These are phyloP conservation scores for Aldabrachelys gigantea DNA, from an alignment of 2,113 vertebrate genomes.

Conservation along the genomic window DNA sequence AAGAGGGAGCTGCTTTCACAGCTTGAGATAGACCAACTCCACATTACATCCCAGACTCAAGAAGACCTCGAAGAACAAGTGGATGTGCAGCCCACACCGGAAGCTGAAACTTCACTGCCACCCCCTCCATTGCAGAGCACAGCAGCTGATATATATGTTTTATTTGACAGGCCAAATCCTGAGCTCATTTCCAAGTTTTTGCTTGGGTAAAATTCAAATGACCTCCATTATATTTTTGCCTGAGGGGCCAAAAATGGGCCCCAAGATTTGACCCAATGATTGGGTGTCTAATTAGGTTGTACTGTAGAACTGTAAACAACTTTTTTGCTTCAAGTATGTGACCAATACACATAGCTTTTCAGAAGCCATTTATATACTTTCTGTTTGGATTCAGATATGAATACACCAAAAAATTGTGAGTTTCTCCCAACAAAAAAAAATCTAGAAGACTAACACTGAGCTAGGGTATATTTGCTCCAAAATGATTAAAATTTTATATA, in stretches of 20 bases:
- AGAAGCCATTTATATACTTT: too few species aligned
- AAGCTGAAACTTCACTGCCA: too few species aligned
- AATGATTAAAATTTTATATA: background rate
- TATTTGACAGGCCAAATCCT: background rate
- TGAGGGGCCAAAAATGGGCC: background rate
- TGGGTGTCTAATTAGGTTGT: background rate
- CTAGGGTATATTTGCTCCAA: constrained; percentile 1
- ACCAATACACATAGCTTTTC: background rate
- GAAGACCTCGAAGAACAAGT: too few species aligned
- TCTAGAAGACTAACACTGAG: background rate
- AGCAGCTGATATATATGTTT: background rate
- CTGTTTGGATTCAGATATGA: background rate
- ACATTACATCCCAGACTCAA: too few species aligned
- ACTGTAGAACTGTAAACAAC: background rate
- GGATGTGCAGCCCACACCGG: too few species aligned
- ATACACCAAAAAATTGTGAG: background rate
- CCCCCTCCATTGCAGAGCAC: too few species aligned
- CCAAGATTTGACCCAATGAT: background rate
- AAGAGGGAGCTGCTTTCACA: too few species aligned
- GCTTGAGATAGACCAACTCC: too few species aligned
- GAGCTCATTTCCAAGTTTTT: background rate
- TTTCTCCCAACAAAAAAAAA: background rate
- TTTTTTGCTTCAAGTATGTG: background rate
- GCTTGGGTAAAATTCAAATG: background rate
- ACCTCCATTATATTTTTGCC: background rate